Percentiles rank a stretch among this genome's conserved stretches.
Conservation (phyloP, 1,140 invertebrate species). For the Lepidurus apus region DNA sequence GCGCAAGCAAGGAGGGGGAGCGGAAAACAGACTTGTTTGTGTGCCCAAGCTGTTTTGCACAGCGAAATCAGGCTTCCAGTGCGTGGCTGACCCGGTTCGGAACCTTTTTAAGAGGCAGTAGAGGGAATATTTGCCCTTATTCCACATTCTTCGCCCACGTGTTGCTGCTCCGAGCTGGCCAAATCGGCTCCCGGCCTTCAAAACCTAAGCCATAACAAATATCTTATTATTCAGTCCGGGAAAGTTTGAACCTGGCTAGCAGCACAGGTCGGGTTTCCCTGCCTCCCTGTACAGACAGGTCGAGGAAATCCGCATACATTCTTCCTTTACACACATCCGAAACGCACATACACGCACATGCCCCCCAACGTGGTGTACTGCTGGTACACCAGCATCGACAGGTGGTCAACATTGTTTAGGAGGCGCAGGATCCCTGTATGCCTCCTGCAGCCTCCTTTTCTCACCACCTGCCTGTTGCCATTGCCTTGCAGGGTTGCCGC, state of each 20-base stretch:
- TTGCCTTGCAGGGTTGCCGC: background rate
- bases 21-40: constrained; percentile 13
- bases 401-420: background rate
- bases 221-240: background rate
- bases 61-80: constrained; percentile 2
- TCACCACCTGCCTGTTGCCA: background rate
- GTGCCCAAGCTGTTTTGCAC: constrained; percentile 1
- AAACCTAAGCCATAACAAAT: background rate
- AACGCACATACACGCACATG: background rate
- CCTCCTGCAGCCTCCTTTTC: background rate
- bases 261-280: background rate
- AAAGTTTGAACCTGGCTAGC: background rate
- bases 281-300: background rate
- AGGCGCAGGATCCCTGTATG: background rate
- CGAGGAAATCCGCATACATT: background rate
- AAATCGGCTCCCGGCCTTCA: background rate
- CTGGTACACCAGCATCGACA: background rate
- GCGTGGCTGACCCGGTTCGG: constrained; percentile 6
- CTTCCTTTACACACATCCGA: background rate
- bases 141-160: background rate
- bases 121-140: background rate
- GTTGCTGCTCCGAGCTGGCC: background rate
- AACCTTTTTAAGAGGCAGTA: background rate
- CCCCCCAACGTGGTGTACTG: background rate
- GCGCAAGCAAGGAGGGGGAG: background rate